These are phyloP conservation scores for Solenopsis invicta DNA, from an alignment of 1,140 invertebrate species.

Conservation along the genomic window DNA sequence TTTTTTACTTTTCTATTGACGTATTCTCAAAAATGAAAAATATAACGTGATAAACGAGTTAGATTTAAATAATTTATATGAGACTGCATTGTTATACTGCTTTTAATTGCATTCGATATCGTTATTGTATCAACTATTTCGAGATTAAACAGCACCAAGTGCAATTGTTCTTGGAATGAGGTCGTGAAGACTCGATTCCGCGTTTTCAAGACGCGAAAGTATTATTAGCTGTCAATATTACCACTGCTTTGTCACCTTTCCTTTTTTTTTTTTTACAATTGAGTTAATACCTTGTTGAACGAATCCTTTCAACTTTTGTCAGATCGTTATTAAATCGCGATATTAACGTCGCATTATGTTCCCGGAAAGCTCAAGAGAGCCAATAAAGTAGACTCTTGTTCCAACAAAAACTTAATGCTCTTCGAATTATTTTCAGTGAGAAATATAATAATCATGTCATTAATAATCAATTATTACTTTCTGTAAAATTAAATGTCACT, in stretches of 20 bases:
- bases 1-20: background rate
- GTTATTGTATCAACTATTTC: background rate
- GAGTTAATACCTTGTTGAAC: slow-evolving; percentile 30
- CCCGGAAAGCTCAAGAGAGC: background rate
- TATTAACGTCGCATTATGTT: slow-evolving; percentile 16
- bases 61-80: background rate
- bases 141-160: slow-evolving; percentile 29
- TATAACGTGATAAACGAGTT: background rate
- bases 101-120: background rate
- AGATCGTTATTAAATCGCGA: slow-evolving; percentile 28
- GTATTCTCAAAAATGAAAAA: background rate
- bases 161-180: slow-evolving; percentile 37
- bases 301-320: slow-evolving; percentile 38
- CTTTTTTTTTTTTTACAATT: slow-evolving; percentile 32
- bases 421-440: background rate
- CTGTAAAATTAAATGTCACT: background rate
- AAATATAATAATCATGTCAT: background rate
- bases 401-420: background rate
- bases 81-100: background rate
- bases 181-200: slow-evolving; percentile 18
- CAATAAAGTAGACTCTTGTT: background rate
- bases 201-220: slow-evolving; percentile 36
- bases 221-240: slow-evolving; percentile 55
- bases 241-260: slow-evolving; percentile 16
- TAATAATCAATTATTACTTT: background rate